These are phyloP conservation scores for Tetheella fluctuosa DNA, from an alignment of 2,888 invertebrate species.

Conservation along the genomic window DNA sequence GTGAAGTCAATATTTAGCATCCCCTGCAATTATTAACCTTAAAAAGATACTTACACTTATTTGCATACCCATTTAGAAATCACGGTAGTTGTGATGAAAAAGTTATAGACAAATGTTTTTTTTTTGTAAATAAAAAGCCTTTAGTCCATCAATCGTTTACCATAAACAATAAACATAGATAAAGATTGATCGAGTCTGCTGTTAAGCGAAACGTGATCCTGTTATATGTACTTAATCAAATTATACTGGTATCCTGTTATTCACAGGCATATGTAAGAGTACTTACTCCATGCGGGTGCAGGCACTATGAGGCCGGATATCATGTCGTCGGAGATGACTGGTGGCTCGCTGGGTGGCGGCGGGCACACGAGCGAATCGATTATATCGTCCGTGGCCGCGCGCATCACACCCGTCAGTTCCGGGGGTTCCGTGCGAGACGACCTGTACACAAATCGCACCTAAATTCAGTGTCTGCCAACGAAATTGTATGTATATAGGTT, in stretches of 20 bases:
- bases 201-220: too few species aligned
- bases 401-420: conserved; percentile 89
- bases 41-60: too few species aligned
- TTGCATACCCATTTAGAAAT: too few species aligned
- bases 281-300: conserved; percentile 97
- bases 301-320: conserved; percentile 98
- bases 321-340: conserved; percentile 97
- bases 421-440: conserved; percentile 93
- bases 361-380: conserved; percentile 98
- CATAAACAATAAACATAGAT: too few species aligned
- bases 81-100: too few species aligned
- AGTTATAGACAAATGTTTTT: too few species aligned
- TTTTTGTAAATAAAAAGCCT: too few species aligned
- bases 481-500: background rate
- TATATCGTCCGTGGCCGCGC: conserved; percentile 96
- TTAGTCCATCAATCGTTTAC: too few species aligned
- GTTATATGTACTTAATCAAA: background rate
- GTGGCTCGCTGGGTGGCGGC: conserved; percentile 97
- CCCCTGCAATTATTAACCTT: too few species aligned
- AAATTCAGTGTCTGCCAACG: background rate
- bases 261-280: conserved; percentile 17
- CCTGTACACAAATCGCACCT: conserved; percentile 56
- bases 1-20: too few species aligned
- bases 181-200: too few species aligned
- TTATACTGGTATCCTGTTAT: background rate